Evolutionary conservation across 2,113 vertebrate genomes (phyloP).

Genomic region (Garra rufa): DNA sequence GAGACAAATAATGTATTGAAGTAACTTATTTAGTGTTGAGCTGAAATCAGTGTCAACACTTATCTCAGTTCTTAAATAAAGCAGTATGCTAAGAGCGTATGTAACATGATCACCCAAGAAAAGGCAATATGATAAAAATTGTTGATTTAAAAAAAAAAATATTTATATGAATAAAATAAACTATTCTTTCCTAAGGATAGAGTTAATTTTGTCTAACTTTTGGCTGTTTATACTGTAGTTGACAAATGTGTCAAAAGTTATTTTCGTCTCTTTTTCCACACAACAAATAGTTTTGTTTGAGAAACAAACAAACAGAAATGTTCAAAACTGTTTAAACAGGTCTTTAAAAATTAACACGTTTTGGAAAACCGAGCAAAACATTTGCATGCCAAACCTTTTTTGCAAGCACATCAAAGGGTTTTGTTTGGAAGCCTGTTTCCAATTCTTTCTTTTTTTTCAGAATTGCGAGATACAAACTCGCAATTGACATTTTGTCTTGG

Average conservation of each 20-base stretch:
- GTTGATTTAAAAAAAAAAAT: background rate
- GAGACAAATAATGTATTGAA: background rate
- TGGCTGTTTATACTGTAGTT: background rate
- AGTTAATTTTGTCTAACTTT: background rate
- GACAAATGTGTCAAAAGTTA: background rate
- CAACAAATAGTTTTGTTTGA: background rate
- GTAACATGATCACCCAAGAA: background rate
- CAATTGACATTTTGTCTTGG: too few species aligned
- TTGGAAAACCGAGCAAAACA: background rate
- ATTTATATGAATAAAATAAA: background rate
- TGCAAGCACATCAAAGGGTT: background rate
- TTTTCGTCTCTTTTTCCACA: background rate
- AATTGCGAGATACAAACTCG: too few species aligned
- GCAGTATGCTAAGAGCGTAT: background rate
- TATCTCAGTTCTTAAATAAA: constrained; percentile 8
- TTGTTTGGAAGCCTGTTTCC: background rate
- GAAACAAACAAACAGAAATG: background rate
- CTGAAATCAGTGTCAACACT: background rate
- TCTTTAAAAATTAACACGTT: background rate
- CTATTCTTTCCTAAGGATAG: background rate
- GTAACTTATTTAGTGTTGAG: constrained; percentile 21
- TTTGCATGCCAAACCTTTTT: background rate
- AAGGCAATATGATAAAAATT: background rate
- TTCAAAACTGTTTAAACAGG: background rate
- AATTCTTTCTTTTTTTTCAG: too few species aligned